These are phyloP conservation scores for Harlomillsia oculata DNA, from an alignment of 1,140 invertebrate species.

Conservation along the genomic window DNA sequence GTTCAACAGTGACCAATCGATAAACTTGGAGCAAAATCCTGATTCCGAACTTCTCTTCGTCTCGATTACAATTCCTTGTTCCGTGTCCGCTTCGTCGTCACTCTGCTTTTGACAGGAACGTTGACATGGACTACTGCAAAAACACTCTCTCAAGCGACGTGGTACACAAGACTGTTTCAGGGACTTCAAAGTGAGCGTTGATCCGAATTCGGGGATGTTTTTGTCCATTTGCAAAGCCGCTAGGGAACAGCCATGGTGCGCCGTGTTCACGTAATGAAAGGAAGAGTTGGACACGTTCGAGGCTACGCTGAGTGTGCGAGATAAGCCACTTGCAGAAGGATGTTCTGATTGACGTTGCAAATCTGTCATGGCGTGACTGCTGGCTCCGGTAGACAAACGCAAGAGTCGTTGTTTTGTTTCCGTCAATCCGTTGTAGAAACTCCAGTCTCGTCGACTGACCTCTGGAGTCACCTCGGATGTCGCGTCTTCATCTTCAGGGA, in stretches of 20 bases:
- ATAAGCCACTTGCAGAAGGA: slow-evolving; percentile 5
- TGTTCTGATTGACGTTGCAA: not conserved
- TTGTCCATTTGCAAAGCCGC: slow-evolving; percentile 62
- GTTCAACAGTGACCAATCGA: slow-evolving; percentile 61
- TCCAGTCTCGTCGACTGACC: slow-evolving; percentile 27
- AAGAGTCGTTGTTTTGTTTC: slow-evolving; percentile 20
- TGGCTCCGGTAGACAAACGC: slow-evolving; percentile 14
- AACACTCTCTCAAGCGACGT: too few relatives aligned
- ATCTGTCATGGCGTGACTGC: not conserved
- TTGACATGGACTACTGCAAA: not conserved
- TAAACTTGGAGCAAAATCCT: too few relatives aligned
- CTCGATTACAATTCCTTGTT: too few relatives aligned
- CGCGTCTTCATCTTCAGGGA: slow-evolving; percentile 24
- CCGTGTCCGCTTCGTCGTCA: not conserved
- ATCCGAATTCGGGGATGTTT: slow-evolving; percentile 45
- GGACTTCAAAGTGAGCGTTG: slow-evolving; percentile 62
- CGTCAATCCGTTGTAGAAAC: slow-evolving; percentile 15
- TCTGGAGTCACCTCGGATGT: not conserved
- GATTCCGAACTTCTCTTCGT: too few relatives aligned
- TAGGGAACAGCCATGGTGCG: slow-evolving; percentile 69
- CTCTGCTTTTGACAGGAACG: not conserved
- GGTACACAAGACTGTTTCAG: slow-evolving; percentile 39
- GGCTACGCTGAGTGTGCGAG: slow-evolving; percentile 21
- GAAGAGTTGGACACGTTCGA: slow-evolving; percentile 52
- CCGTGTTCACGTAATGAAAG: slow-evolving; percentile 69